Evolutionary conservation across 2,113 vertebrate species (phyloP).

Genomic region (Piaya cayana): DNA sequence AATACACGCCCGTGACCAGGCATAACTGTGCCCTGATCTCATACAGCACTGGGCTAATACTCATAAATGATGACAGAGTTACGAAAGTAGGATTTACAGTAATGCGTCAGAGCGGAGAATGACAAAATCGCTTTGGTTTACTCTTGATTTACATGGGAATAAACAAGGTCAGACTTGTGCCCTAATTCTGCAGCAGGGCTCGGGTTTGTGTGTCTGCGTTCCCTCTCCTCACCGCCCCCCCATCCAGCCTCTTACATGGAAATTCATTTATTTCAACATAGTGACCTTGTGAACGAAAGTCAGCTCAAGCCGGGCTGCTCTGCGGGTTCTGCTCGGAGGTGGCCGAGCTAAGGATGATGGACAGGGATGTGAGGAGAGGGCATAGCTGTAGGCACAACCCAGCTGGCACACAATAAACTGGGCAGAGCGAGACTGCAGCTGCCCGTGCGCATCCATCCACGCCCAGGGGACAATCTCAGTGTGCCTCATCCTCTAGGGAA

Average conservation of each 20-base stretch:
- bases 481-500: background rate
- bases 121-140: constrained; percentile 41
- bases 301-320: background rate
- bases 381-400: accelerated
- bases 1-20: background rate
- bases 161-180: constrained; percentile 57
- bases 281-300: background rate
- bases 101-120: constrained; percentile 22
- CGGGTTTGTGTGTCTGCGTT: background rate
- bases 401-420: background rate
- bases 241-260: background rate
- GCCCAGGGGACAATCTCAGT: accelerated
- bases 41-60: background rate
- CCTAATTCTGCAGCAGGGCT: background rate
- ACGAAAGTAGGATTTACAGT: constrained; percentile 57
- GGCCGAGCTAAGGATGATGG: background rate
- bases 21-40: constrained; percentile 50
- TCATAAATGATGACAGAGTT: constrained; percentile 58
- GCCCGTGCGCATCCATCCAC: accelerated
- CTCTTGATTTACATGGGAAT: constrained; percentile 49
- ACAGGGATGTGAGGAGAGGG: background rate
- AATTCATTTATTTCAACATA: constrained; percentile 12
- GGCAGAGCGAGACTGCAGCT: background rate
- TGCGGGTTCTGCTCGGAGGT: background rate
- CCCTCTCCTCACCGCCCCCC: background rate